Evolutionary conservation across 2,113 vertebrate species (phyloP).

Genomic region (Prunella himalayana): DNA sequence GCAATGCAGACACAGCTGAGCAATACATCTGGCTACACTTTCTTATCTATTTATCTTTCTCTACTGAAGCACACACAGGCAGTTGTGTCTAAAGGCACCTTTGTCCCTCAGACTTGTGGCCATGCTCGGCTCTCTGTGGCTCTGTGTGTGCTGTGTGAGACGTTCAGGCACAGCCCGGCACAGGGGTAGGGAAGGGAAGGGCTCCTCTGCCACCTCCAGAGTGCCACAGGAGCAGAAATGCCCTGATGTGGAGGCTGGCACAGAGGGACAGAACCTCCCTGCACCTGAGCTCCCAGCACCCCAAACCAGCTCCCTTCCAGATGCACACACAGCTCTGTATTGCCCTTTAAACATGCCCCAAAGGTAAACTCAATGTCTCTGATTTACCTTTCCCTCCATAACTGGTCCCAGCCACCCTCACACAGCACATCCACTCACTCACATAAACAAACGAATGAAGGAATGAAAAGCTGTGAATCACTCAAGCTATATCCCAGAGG

Average conservation of each 20-base stretch:
- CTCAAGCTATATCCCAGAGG: not conserved
- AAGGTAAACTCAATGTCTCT: conserved; percentile 14
- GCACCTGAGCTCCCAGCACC: not conserved
- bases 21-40: not conserved
- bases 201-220: not conserved
- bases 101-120: not conserved
- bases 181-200: not conserved
- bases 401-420: not conserved
- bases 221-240: not conserved
- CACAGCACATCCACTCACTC: not conserved
- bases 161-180: not conserved
- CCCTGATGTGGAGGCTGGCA: not conserved
- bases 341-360: not conserved
- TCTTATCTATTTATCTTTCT: not conserved
- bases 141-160: not conserved
- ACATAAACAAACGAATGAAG: conserved; percentile 13
- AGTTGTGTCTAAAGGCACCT: not conserved
- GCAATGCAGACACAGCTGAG: not conserved
- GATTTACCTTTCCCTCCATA: conserved; percentile 16
- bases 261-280: not conserved
- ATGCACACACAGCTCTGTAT: not conserved
- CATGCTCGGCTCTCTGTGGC: not conserved
- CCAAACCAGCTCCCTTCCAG: not conserved
- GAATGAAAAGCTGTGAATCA: conserved; percentile 10
- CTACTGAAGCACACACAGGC: not conserved